Evolutionary conservation across 2,113 vertebrate genomes (phyloP).

Genomic region (Struthidea cinerea): DNA sequence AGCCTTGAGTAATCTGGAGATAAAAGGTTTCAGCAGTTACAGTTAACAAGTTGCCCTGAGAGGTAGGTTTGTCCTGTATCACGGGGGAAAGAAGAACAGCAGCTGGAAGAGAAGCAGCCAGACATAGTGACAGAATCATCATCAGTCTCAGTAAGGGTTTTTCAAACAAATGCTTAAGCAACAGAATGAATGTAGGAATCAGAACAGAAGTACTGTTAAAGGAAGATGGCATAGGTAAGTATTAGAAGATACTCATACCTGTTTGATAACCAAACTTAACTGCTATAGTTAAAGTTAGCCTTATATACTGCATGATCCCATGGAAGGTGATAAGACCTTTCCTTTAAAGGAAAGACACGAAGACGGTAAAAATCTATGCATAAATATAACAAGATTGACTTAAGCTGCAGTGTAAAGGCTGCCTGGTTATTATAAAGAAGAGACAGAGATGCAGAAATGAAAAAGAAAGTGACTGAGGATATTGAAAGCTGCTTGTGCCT

Average conservation of each 20-base stretch:
- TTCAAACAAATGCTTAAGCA: not conserved
- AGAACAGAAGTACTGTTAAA: not conserved
- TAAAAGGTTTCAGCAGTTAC: not conserved
- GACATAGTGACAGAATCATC: not conserved
- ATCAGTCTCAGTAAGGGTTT: not conserved
- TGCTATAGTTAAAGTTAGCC: not conserved
- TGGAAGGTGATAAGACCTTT: not conserved
- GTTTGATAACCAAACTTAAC: not conserved
- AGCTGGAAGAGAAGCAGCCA: not conserved
- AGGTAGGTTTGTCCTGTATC: not conserved
- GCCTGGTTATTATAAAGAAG: not conserved
- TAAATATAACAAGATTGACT: not conserved
- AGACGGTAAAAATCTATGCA: not conserved
- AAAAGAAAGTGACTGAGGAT: not conserved
- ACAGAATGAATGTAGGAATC: not conserved
- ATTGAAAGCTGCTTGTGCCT: not conserved
- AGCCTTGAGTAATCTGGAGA: not conserved
- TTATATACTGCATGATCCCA: not conserved
- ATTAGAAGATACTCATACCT: not conserved
- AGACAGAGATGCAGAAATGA: not conserved
- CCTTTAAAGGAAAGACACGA: not conserved
- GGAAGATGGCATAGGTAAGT: not conserved
- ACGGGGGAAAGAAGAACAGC: not conserved
- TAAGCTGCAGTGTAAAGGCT: not conserved
- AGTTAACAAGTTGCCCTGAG: not conserved